phyloP scores from a whole-genome alignment of 2,888 invertebrate genomes.

The Drosophila recens region DNA sequence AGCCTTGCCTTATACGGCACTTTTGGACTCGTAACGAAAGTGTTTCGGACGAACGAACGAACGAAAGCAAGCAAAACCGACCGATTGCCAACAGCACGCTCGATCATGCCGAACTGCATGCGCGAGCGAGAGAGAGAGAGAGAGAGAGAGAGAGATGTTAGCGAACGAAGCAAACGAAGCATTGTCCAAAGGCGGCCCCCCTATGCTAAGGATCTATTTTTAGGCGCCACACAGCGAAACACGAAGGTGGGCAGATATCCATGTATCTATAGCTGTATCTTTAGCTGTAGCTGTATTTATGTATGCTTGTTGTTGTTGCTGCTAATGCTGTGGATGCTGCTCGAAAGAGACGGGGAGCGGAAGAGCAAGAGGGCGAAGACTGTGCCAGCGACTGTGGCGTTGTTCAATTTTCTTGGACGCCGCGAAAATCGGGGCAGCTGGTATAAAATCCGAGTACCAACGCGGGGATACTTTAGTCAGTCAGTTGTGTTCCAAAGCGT shows the following conservation, averaged over 20 bases:
- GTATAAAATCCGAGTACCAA: constrained; percentile 82
- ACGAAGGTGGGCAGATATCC: constrained; percentile 66
- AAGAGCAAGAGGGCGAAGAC: not conserved
- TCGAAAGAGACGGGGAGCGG: not conserved
- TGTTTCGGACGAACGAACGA: constrained; percentile 27
- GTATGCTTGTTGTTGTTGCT: constrained; percentile 16
- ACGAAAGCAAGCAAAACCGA: constrained; percentile 20
- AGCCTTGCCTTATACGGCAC: constrained; percentile 85
- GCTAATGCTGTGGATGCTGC: constrained; percentile 18
- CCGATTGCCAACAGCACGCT: constrained; percentile 66
- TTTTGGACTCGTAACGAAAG: constrained; percentile 72
- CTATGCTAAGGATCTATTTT: constrained; percentile 77
- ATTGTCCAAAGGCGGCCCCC: constrained; percentile 70
- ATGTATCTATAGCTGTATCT: constrained; percentile 29
- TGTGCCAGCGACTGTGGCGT: constrained; percentile 24
- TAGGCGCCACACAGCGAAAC: constrained; percentile 56
- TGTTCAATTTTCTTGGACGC: constrained; percentile 54
- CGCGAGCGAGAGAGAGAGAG: not conserved
- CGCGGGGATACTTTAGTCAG: constrained; percentile 83
- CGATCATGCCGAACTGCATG: constrained; percentile 71
- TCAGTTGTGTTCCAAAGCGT: constrained; percentile 85
- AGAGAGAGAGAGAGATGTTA: not conserved
- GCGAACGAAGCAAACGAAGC: constrained; percentile 12
- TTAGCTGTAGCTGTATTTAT: constrained; percentile 19
- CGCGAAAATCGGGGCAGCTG: constrained; percentile 58